Evolutionary conservation across 2,797 vertebrate genomes (phyloP).

Genomic region (Alauda arvensis): DNA sequence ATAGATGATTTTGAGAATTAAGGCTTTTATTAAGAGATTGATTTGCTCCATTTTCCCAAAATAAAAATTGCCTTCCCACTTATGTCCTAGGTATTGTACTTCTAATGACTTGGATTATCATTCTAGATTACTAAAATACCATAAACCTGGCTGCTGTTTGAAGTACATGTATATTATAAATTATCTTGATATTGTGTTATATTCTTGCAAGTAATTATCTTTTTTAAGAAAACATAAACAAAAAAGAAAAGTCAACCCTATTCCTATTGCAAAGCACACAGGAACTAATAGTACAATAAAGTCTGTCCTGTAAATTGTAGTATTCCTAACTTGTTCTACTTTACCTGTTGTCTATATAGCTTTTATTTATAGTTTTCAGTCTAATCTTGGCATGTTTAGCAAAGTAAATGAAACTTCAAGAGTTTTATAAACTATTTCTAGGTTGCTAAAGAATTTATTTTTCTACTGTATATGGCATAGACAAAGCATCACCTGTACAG

Average conservation of each 20-base stretch:
- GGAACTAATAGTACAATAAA: constrained; percentile 77
- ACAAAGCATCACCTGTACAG: constrained; percentile 78
- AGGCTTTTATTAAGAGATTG: constrained; percentile 77
- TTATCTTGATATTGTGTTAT: constrained; percentile 76
- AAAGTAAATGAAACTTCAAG: constrained; percentile 75
- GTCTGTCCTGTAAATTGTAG: constrained; percentile 76
- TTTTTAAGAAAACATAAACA: constrained; percentile 77
- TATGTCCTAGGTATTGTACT: constrained; percentile 79
- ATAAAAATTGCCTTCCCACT: constrained; percentile 80
- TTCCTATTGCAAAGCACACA: constrained; percentile 78
- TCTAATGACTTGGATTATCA: constrained; percentile 67
- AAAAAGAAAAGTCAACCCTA: constrained; percentile 60
- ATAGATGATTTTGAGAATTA: constrained; percentile 91
- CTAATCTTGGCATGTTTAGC: constrained; percentile 75
- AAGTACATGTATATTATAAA: constrained; percentile 80
- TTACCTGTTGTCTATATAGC: constrained; percentile 75
- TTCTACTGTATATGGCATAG: constrained; percentile 81
- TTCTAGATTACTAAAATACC: constrained; percentile 64
- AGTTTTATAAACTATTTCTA: constrained; percentile 83
- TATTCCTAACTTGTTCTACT: constrained; percentile 78
- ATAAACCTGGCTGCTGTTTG: constrained; percentile 71
- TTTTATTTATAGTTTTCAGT: constrained; percentile 79
- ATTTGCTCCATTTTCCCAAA: constrained; percentile 82
- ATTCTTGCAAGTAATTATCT: constrained; percentile 77
- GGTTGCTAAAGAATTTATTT: constrained; percentile 84